Evolutionary conservation across 2,888 invertebrate genomes (phyloP).

Genomic region (Shargacucullia verbasci): DNA sequence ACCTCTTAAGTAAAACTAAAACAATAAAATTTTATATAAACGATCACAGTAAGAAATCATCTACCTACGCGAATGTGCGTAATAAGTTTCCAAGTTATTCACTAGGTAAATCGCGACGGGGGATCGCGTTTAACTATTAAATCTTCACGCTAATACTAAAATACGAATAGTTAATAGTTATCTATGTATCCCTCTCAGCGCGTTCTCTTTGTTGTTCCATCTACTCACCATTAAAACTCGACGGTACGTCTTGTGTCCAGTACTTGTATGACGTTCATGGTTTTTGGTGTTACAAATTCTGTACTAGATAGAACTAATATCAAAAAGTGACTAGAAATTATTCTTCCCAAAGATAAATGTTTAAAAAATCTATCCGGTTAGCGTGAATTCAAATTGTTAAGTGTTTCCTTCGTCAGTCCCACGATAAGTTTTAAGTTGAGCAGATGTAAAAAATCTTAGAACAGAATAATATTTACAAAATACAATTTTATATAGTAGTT

Average conservation of each 20-base stretch:
- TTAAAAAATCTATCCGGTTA: slow-evolving; percentile 28
- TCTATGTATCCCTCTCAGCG: slow-evolving; percentile 35
- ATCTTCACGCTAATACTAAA: slow-evolving; percentile 52
- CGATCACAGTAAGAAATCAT: slow-evolving; percentile 86
- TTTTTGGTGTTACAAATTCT: slow-evolving; percentile 53
- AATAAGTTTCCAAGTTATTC: slow-evolving; percentile 76
- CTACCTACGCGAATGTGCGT: slow-evolving; percentile 88
- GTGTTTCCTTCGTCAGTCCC: slow-evolving; percentile 71
- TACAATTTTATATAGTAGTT: slow-evolving; percentile 74
- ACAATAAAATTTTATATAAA: slow-evolving; percentile 71
- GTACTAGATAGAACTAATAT: slow-evolving; percentile 57
- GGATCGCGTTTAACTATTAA: slow-evolving; percentile 61
- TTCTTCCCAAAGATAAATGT: slow-evolving; percentile 39
- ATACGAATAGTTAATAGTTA: slow-evolving; percentile 53
- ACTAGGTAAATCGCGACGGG: slow-evolving; percentile 60
- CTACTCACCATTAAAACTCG: slow-evolving; percentile 67
- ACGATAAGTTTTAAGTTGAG: slow-evolving; percentile 86
- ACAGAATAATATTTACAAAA: slow-evolving; percentile 87
- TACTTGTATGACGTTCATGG: background rate
- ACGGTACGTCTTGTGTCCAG: slow-evolving; percentile 33
- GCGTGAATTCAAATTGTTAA: slow-evolving; percentile 24
- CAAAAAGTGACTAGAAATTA: slow-evolving; percentile 70
- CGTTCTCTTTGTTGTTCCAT: slow-evolving; percentile 50
- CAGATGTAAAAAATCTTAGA: slow-evolving; percentile 85
- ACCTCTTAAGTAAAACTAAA: slow-evolving; percentile 59